Evolutionary conservation across 2,888 invertebrate species (phyloP).

Genomic region (Microchrysa polita): DNA sequence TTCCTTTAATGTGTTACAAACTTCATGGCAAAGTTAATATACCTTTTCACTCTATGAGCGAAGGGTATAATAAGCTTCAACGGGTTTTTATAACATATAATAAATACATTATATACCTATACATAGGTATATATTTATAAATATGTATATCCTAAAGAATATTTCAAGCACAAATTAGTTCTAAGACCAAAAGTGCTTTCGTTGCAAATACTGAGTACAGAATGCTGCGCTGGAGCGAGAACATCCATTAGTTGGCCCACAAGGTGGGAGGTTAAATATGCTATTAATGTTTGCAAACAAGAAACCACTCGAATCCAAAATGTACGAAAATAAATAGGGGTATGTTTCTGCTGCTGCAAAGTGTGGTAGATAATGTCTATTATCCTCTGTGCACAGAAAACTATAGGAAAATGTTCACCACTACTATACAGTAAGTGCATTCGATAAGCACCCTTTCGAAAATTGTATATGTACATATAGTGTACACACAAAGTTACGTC

Average conservation of each 20-base stretch:
- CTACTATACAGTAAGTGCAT: slow-evolving; percentile 29
- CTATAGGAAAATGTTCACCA: not conserved
- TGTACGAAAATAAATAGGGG: slow-evolving; percentile 31
- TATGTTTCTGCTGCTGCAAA: not conserved
- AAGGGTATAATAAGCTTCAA: too few species aligned
- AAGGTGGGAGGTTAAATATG: slow-evolving; percentile 47
- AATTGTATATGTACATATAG: too few species aligned
- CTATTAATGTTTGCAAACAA: slow-evolving; percentile 47
- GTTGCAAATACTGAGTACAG: slow-evolving; percentile 35
- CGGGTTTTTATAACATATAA: too few species aligned
- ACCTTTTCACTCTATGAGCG: too few species aligned
- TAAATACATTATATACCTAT: not conserved
- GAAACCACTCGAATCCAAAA: slow-evolving; percentile 30
- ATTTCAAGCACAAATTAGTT: slow-evolving; percentile 40
- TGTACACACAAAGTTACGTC: too few species aligned
- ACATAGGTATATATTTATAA: slow-evolving; percentile 15
- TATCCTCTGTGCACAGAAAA: slow-evolving; percentile 19
- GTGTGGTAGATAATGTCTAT: slow-evolving; percentile 27
- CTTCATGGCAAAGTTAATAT: too few species aligned
- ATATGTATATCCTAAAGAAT: not conserved
- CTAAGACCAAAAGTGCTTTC: slow-evolving; percentile 43
- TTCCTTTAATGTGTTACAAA: too few species aligned
- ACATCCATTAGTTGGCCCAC: slow-evolving; percentile 44
- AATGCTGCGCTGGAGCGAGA: not conserved
- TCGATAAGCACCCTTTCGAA: slow-evolving; percentile 15